phyloP scores from a whole-genome alignment of 2,113 vertebrate genomes.

The Melanerpes formicivorus region DNA sequence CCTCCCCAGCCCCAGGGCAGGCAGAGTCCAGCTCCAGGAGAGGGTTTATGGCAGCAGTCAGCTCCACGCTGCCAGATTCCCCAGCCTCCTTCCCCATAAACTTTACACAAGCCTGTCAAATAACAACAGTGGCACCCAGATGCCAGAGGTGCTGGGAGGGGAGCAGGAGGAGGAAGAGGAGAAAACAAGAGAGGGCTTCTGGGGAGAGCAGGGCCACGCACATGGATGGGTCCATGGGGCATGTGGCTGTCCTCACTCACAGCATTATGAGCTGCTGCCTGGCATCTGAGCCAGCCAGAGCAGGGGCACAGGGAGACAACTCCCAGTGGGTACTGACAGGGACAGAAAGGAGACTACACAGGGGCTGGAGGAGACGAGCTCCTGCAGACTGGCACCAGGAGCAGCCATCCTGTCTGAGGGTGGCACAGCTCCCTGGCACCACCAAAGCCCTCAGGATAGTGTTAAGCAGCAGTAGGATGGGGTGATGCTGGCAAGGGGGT shows the following conservation, averaged over 20 bases:
- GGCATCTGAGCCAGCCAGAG: neutral
- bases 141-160: neutral
- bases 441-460: neutral
- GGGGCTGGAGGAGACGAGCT: rapidly evolving
- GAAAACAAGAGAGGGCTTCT: neutral
- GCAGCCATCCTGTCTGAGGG: rapidly evolving
- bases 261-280: neutral
- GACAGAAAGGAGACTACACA: neutral
- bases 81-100: neutral
- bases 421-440: neutral
- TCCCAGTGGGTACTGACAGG: neutral
- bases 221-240: rapidly evolving
- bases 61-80: neutral
- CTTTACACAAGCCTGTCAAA: neutral
- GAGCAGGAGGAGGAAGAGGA: neutral
- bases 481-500: rapidly evolving
- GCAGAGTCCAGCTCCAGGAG: rapidly evolving
- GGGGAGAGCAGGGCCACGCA: neutral
- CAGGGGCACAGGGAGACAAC: too few species aligned
- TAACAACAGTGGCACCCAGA: rapidly evolving
- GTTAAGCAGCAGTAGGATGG: neutral
- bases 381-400: neutral
- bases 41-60: neutral
- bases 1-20: neutral
- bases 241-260: rapidly evolving